Conservation (phyloP, 2,888 invertebrate genomes). For the Hirudinaria manillensis region DNA sequence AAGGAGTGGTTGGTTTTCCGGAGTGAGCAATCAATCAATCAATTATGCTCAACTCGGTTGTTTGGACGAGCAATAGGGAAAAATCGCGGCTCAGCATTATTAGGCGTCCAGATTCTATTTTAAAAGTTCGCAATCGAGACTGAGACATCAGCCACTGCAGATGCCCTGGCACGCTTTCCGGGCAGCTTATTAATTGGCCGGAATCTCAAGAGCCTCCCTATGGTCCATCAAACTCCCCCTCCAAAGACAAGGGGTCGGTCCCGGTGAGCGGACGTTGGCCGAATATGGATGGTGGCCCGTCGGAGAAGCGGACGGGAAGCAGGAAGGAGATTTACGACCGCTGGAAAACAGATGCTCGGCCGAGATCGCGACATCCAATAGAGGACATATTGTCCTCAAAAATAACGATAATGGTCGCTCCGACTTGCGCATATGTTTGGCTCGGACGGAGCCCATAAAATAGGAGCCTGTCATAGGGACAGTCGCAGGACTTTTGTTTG, state of each 20-base stretch:
- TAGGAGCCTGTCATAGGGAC: constrained; percentile 9
- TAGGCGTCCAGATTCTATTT: too few species aligned
- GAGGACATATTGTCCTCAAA: constrained; percentile 6
- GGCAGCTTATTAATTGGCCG: too few species aligned
- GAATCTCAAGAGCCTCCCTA: background rate
- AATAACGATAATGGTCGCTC: constrained; percentile 13
- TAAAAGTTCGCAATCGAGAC: too few species aligned
- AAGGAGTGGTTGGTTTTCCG: background rate
- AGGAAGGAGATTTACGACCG: constrained; percentile 9
- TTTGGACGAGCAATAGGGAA: too few species aligned
- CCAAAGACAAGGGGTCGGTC: background rate
- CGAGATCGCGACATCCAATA: constrained; percentile 17
- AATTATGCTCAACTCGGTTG: too few species aligned
- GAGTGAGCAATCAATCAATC: too few species aligned
- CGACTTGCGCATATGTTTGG: background rate
- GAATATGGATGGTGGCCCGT: background rate
- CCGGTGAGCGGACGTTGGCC: background rate
- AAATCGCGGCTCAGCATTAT: too few species aligned
- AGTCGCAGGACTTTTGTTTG: constrained; percentile 16
- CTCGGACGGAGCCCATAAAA: background rate
- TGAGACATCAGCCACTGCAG: too few species aligned
- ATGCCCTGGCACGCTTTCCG: too few species aligned
- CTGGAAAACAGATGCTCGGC: constrained; percentile 21
- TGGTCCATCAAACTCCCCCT: background rate
- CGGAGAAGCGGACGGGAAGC: background rate